Base-by-base conservation (phyloP, 2,797 vertebrate genomes). In the Myiotriccus ornatus region DNA sequence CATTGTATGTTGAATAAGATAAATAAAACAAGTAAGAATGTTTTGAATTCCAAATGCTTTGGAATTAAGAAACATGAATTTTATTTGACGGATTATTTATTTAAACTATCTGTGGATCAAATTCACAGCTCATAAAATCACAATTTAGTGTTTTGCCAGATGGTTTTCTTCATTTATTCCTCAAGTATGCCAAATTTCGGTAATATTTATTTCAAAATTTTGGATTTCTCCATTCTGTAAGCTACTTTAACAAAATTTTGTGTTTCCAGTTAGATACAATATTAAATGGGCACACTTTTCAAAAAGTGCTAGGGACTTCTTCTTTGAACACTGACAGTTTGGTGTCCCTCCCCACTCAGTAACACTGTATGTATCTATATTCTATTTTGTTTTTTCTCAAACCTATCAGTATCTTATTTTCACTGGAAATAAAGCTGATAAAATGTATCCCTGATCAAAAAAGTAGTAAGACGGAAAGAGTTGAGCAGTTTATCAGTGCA, bases 301-400 rank as follows among this genome's bases (percentile, higher is more conserved):
- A 60, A 77, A 52, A 81, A 43, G 6, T 46, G 2, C 6, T 52
- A 32, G 7, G 14, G 22, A 19, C 3, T 57, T 10, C 0, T 25
- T 70, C 12, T 10, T 44, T 62, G 8, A 77, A n/a, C 6, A 27
- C 5, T 21, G 41, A 28, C 3, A 44, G 7, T 25, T 12, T 53
- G 15, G 34, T 37, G 3, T 0, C 3, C 6, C 4, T 70, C 2
- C 2, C 4, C 8, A 19, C 6, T 15, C 16, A 49, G 11, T 6
- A 52, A 15, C 6, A 20, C 6, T 32, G 7, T 9, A 9, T 34
- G 1, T n/a, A 35, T 27, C 15, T 67, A 7, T 25, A 41, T 16
- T 59, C 15, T 47, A 24, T 12, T 47, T 6, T 18, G 14, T 18
- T 59, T 57, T 3, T 7, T 37, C 15, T 11, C 8, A 77, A 35